These are phyloP conservation scores for Nansenia antarctica DNA, from an alignment of 2,113 vertebrate genomes.

Conservation along the genomic window DNA sequence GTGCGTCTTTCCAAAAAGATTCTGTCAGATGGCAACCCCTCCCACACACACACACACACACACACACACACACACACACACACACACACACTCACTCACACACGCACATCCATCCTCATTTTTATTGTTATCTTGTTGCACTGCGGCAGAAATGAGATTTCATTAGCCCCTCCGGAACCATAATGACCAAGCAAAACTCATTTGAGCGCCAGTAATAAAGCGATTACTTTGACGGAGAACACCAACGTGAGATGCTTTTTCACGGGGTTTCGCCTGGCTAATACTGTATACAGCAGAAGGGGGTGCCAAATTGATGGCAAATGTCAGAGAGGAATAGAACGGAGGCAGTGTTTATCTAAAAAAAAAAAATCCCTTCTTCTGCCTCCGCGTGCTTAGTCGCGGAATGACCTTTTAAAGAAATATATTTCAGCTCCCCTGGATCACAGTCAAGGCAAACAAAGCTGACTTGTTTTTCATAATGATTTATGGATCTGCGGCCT, in stretches of 20 bases:
- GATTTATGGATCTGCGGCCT: constrained; percentile 69
- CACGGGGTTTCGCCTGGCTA: constrained; percentile 57
- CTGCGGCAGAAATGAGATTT: constrained; percentile 76
- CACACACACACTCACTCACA: background rate
- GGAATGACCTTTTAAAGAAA: constrained; percentile 78
- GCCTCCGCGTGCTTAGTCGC: constrained; percentile 56
- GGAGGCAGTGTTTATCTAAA: constrained; percentile 25
- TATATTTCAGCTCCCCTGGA: too few species aligned
- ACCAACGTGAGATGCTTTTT: constrained; percentile 61
- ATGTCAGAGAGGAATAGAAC: constrained; percentile 41
- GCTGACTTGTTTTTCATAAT: constrained; percentile 65
- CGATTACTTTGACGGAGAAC: constrained; percentile 71
- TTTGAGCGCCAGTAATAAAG: constrained; percentile 74
- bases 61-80: constrained; percentile 10
- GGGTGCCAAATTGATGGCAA: too few species aligned
- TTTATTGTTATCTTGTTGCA: constrained; percentile 72
- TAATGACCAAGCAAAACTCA: constrained; percentile 80
- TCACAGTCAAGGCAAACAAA: constrained; percentile 58
- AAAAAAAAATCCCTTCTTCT: too few species aligned
- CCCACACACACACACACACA: background rate
- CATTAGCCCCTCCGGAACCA: constrained; percentile 75
- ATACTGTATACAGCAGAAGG: too few species aligned
- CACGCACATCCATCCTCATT: constrained; percentile 8
- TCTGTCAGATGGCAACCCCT: too few species aligned
- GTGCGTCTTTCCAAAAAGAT: too few species aligned